Conservation (phyloP, 2,113 vertebrate genomes). For the Falco punctatus region DNA sequence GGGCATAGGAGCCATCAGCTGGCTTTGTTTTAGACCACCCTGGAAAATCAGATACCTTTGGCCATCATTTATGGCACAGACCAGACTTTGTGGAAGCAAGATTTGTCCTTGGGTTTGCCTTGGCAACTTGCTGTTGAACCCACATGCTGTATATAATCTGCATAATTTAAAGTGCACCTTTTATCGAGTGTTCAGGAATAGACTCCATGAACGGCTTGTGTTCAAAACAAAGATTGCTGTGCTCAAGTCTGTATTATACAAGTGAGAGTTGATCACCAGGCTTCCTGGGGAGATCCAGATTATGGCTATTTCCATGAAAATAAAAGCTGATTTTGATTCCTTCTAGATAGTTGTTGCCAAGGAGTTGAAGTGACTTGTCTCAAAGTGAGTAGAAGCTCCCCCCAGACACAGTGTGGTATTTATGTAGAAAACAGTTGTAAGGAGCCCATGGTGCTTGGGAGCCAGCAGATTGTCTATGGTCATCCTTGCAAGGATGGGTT, state of each 20-base stretch:
- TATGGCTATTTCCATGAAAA: background rate
- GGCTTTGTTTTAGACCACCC: background rate
- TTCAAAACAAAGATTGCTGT: background rate
- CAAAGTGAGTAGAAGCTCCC: background rate
- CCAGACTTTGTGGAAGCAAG: background rate
- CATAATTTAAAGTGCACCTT: background rate
- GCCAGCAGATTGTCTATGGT: background rate
- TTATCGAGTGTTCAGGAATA: background rate
- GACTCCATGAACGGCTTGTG: background rate
- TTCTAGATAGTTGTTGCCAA: background rate
- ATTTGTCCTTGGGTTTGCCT: background rate
- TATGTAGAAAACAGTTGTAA: background rate
- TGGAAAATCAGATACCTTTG: background rate
- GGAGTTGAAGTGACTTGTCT: background rate
- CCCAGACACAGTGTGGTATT: background rate
- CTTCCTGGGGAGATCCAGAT: background rate
- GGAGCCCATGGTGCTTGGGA: background rate
- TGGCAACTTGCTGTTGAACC: background rate
- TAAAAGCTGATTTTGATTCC: background rate
- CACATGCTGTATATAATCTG: background rate
- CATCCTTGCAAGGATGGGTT: background rate
- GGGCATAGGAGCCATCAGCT: background rate
- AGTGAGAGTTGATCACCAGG: background rate
- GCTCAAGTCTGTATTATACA: background rate
- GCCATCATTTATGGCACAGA: background rate